Conservation (phyloP, 2,113 vertebrate species). For the Paramisgurnus dabryanus region DNA sequence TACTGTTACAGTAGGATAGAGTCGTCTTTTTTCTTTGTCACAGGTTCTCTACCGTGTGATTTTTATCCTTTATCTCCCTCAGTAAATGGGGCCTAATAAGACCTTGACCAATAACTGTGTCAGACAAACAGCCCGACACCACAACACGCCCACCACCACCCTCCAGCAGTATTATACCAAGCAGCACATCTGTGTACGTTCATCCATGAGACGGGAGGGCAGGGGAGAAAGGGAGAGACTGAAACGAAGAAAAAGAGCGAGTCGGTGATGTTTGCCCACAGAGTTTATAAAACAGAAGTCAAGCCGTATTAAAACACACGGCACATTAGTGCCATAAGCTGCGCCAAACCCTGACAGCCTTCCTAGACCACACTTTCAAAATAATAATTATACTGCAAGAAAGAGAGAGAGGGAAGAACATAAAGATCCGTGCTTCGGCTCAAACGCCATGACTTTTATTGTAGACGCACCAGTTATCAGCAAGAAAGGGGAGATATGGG, state of each 20-base stretch:
- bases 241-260: conserved; percentile 7
- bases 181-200: conserved; percentile 43
- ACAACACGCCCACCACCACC: conserved; percentile 8
- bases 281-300: conserved; percentile 69
- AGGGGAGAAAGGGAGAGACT: conserved; percentile 17
- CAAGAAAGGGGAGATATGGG: conserved; percentile 51
- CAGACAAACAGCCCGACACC: conserved; percentile 28
- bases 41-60: conserved; percentile 9
- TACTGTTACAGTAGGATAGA: not conserved
- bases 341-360: conserved; percentile 64
- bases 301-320: conserved; percentile 64
- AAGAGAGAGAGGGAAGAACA: conserved; percentile 51
- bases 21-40: not conserved
- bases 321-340: conserved; percentile 57
- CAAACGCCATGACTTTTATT: conserved; percentile 66
- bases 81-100: conserved; percentile 13
- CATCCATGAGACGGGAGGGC: conserved; percentile 29
- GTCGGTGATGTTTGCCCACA: conserved; percentile 65
- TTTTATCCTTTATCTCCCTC: not conserved
- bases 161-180: not conserved
- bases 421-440: conserved; percentile 67
- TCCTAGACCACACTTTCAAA: conserved; percentile 63
- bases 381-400: conserved; percentile 70
- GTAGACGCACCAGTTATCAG: conserved; percentile 71
- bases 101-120: conserved; percentile 31